Base-by-base conservation (phyloP, 2,888 invertebrate genomes). In the Eugnorisma glareosa region DNA sequence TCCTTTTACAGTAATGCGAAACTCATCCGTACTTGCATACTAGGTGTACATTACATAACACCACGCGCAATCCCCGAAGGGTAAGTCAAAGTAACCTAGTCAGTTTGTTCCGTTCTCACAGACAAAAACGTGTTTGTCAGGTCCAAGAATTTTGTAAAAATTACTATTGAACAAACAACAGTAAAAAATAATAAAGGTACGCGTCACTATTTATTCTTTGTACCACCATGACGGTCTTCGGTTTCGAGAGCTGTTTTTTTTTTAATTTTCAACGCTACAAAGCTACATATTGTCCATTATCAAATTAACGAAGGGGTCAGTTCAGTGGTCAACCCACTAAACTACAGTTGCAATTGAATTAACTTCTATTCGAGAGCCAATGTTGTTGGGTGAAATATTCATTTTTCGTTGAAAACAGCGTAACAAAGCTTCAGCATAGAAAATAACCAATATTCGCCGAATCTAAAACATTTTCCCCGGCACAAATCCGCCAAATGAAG, bases 401-500 rank as follows among this genome's bases (percentile, higher is more conserved):
- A 67, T 48, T 48, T 78, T 61, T 48, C 6, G 54, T 31, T 68
- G 45, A n/a, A 57, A 67, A 76, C 13, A 71, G 21, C 13, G 11
- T 28, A 43, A 71, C 67, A 69, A 70, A 45, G 21, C 59, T n/a
- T 59, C 18, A 37, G n/a, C 28, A 24, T 21, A 13, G 31, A 67
- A 79, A 63, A 63, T 37, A 63, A 61, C 40, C 61, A 67, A 67
- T 67, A 63, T 84, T 63, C 61, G 18, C 40, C 0, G 28, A 74
- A 81, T 57, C 61, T 64, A 85, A 75, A 67, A 66, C 54, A 48
- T 63, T 82, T 77, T 73, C 69, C 57, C 24, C 63, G 37, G 28
- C 57, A 67, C 67, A 78, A 84, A 81, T 67, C 67, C 61, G 45
- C 28, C 73, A 82, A 75, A 83, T 79, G 59, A 81, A 73, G n/a